Evolutionary conservation across 2,797 vertebrate species (phyloP).

Genomic region (Neosalanx taihuensis): DNA sequence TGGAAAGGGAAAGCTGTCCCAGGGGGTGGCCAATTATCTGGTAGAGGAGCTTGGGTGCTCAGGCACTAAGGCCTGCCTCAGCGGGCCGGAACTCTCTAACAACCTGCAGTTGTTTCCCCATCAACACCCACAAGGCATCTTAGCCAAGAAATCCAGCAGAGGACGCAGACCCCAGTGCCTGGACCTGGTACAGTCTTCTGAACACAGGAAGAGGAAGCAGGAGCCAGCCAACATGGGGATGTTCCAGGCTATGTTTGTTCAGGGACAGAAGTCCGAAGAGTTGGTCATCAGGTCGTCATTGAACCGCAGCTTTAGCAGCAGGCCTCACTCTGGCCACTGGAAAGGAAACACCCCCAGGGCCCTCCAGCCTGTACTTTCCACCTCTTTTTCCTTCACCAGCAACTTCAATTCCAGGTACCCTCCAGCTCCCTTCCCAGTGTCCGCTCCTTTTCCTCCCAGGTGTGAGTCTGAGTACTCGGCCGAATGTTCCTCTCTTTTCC

Average conservation of each 20-base stretch:
- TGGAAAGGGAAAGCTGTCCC: slow-evolving; percentile 40
- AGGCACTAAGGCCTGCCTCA: slow-evolving; percentile 81
- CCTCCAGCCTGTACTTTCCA: slow-evolving; percentile 51
- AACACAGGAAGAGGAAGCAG: slow-evolving; percentile 70
- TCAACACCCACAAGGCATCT: slow-evolving; percentile 37
- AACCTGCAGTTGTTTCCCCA: slow-evolving; percentile 55
- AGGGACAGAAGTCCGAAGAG: slow-evolving; percentile 61
- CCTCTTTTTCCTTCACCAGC: slow-evolving; percentile 64
- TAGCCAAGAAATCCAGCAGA: slow-evolving; percentile 56
- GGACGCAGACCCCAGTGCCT: slow-evolving; percentile 51
- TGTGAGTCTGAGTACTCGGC: slow-evolving; percentile 86
- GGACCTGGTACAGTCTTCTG: slow-evolving; percentile 52
- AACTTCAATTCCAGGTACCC: slow-evolving; percentile 70
- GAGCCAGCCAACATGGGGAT: slow-evolving; percentile 76
- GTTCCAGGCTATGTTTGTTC: slow-evolving; percentile 43
- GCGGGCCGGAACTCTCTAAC: slow-evolving; percentile 58
- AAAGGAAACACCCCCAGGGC: slow-evolving; percentile 34
- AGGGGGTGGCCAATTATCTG: slow-evolving; percentile 46
- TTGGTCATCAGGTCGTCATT: slow-evolving; percentile 53
- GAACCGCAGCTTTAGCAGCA: slow-evolving; percentile 55
- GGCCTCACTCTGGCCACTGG: slow-evolving; percentile 62
- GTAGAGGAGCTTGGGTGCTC: slow-evolving; percentile 70
- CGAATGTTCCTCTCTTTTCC: slow-evolving; percentile 79
- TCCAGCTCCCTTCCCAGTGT: slow-evolving; percentile 57
- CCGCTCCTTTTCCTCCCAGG: slow-evolving; percentile 56